A percentile compares a stretch with the other conserved stretches of the same genome.
Evolutionary conservation across 1,140 invertebrate species (phyloP).

Genomic region (Drosophila ogumai): DNA sequence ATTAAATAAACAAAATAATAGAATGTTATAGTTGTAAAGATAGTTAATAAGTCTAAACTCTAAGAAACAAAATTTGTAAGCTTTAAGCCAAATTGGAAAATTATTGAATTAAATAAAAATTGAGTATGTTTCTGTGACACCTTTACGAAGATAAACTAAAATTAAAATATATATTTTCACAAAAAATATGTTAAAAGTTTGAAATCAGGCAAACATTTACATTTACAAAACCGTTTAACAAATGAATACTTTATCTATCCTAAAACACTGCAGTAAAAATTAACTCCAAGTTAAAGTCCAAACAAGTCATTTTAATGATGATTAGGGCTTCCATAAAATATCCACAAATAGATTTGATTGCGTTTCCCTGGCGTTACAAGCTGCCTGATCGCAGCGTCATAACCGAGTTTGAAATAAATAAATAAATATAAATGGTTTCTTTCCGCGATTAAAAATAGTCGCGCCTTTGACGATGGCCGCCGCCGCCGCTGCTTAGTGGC

Average conservation of each 20-base stretch:
- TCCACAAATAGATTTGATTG: conserved; percentile 3
- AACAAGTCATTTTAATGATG: not conserved
- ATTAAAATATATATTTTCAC: not conserved
- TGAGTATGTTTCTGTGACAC: too few relatives aligned
- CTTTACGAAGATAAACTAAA: too few relatives aligned
- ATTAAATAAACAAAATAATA: too few relatives aligned
- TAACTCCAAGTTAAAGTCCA: not conserved
- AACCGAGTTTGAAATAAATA: conserved; percentile 35
- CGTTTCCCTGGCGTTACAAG: conserved; percentile 14
- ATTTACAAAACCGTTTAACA: not conserved
- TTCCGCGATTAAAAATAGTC: conserved; percentile 76
- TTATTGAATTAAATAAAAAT: too few relatives aligned
- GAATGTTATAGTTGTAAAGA: too few relatives aligned
- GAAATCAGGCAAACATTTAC: not conserved
- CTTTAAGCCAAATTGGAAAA: too few relatives aligned
- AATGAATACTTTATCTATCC: not conserved
- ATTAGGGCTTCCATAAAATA: conserved; percentile 11
- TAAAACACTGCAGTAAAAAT: not conserved
- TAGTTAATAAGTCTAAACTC: too few relatives aligned
- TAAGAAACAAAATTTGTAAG: too few relatives aligned
- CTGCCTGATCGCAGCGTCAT: conserved; percentile 21
- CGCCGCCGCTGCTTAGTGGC: conserved; percentile 65
- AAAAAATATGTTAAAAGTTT: not conserved
- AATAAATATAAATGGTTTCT: conserved; percentile 74
- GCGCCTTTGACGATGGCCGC: conserved; percentile 51